Percentiles rank a stretch among this genome's conserved stretches.
phyloP scores from a whole-genome alignment of 2,113 vertebrate genomes.

The Ciconia stormi region DNA sequence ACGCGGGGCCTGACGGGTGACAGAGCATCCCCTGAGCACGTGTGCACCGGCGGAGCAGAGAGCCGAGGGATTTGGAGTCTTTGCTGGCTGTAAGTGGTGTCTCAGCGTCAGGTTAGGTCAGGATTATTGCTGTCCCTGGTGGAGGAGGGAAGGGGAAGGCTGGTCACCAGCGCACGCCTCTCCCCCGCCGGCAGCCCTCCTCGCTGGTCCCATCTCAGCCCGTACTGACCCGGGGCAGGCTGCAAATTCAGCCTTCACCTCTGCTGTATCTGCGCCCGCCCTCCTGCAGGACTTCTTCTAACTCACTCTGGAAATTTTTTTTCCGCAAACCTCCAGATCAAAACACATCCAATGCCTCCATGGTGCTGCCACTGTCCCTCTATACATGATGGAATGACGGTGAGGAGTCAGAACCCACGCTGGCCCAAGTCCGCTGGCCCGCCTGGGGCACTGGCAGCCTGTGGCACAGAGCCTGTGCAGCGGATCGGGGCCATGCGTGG shows the following conservation, averaged over 20 bases:
- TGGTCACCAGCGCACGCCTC: background rate
- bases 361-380: background rate
- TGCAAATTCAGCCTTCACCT: background rate
- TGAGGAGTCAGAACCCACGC: accelerated
- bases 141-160: no score
- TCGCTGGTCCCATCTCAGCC: background rate
- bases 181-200: no score
- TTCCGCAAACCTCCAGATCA: background rate
- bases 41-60: accelerated
- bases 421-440: background rate
- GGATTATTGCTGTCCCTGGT: background rate
- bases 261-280: no score
- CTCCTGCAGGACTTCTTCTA: background rate
- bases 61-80: background rate
- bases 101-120: no score
- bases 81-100: background rate
- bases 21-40: background rate
- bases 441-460: background rate
- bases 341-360: background rate
- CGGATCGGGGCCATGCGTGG: accelerated
- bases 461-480: accelerated
- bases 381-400: accelerated
- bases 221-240: background rate
- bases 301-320: background rate
- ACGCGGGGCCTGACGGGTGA: accelerated